Evolutionary conservation across 1,140 invertebrate genomes (phyloP), one percentile per base, ranked within the genome.

Genomic region (Drosophila repleta): DNA sequence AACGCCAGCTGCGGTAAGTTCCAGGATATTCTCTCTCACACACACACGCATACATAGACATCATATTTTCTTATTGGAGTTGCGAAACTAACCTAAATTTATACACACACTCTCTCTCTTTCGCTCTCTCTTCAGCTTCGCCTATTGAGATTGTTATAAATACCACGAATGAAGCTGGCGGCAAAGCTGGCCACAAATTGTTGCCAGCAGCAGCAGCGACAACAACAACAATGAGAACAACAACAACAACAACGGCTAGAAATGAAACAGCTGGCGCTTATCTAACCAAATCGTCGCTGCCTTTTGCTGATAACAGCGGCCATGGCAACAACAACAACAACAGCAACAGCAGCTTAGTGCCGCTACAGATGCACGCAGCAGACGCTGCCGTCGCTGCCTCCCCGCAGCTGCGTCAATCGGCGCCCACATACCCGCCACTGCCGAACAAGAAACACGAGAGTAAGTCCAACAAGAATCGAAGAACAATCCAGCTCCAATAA

Each of bases 191-290:
- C 8, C 58, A 46, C 46, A 85, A 77, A 60, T 74, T 68, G 64
- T 45, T 70, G 45, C 46, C 64, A 10, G 45, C 29, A 52, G 37
- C 26, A 51, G 3, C 55, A 60, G 17, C 35, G 21, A 39, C 70
- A 46, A 48, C 41, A 32, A 39, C 37, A 39, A 64, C 64, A 37
- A 53, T 46, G 55, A 39, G 67, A 60, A 15, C 35, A 35, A 39
- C 70, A 46, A 48, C 41, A 32, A 41, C 37, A 24, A 65, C 64
- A 37, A 55, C 51, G 56, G 35, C 72, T 45, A 41, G 75, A 39
- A 73, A 79, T 60, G 62, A 75, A 88, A 76, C 83, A 88, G 83
- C 79, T 88, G 83, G 75, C 65, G 66, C 83, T 88, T 88, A 88
- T 88, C 83, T 82, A 68, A 75, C 73, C 49, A 71, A 71, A 79